Evolutionary conservation across 2,888 invertebrate species (phyloP), one percentile per base, ranked within the genome.

Genomic region (Liodrosophila aerea): DNA sequence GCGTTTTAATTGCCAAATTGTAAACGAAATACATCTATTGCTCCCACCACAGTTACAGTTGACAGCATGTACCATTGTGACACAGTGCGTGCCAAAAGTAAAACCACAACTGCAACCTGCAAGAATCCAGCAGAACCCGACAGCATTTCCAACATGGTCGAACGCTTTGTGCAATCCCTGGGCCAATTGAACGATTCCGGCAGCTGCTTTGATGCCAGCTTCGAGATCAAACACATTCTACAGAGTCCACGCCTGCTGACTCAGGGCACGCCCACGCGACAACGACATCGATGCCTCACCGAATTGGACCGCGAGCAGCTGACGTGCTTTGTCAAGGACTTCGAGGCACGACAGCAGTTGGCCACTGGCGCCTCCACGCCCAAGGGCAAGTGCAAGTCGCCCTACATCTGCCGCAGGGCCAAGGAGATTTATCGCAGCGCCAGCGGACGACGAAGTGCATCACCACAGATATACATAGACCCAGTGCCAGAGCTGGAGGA

Each of bases 201-300:
- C 52, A 87, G 86, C 75, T 89, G 86, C 70, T 89, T 90, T 49
- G 90, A 90, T 64, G 87, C 89, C 67, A 90, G 90, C 66, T 86
- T 90, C 53, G 89, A 90, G 78, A 82, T 90, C 57, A 90, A 90
- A 57, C 73, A 85, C 7, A 87, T 90, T 13, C 74, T 78, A 33
- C 82, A 81, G 34, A 86, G 80, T 40, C 85, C 84, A 8, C 72
- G 60, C n/a, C 69, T 56, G 4, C 41, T 52, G 51, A 59, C 30
- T n/a, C n/a, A n/a, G 7, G 51, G 15, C 7, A 16, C 2, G 39
- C 54, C 27, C 1, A 47, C 34, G 0, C 66, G 69, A 7, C 41
- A 58, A 36, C 82, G 87, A 0, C 87, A 88, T 71, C 86, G 81
- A 11, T 88, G 88, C 58, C 75, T 88, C 41, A 89, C 88, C 27